Evolutionary conservation across 2,113 vertebrate species (phyloP).

Genomic region (Glaucidium brasilianum): DNA sequence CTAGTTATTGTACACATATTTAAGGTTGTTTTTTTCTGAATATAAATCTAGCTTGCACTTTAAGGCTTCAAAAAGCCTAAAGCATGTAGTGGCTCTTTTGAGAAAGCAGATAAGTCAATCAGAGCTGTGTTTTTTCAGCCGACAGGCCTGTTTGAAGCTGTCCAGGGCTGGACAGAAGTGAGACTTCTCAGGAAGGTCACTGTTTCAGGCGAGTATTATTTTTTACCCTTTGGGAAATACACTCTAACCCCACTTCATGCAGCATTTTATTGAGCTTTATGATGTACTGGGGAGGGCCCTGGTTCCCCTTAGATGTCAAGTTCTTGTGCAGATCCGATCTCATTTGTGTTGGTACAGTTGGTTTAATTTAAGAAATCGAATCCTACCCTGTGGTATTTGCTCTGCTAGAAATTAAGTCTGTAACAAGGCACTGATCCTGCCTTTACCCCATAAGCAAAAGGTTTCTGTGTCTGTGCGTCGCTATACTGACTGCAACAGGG

Average conservation of each 20-base stretch:
- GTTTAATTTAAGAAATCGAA: conserved; percentile 10
- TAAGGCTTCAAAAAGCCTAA: conserved; percentile 43
- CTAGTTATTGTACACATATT: conserved; percentile 50
- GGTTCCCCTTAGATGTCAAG: not conserved
- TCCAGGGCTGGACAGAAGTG: not conserved
- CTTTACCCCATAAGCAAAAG: not conserved
- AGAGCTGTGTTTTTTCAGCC: conserved; percentile 3
- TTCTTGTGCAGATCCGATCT: not conserved
- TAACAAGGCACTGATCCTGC: not conserved
- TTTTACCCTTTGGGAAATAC: conserved; percentile 2
- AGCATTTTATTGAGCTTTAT: conserved; percentile 12
- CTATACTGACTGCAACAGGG: not conserved
- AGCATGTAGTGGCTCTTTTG: conserved; percentile 32
- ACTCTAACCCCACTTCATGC: not conserved
- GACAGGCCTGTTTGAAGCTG: not conserved
- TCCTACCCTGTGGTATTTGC: not conserved
- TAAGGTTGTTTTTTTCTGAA: conserved; percentile 46
- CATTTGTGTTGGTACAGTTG: not conserved
- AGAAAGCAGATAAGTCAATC: conserved; percentile 49
- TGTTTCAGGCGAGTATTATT: not conserved
- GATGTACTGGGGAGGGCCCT: not conserved
- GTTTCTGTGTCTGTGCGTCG: not conserved
- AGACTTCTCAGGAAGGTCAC: conserved; percentile 38
- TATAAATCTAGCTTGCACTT: conserved; percentile 54
- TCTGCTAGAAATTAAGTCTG: not conserved